A percentile compares a stretch with the other conserved stretches of the same genome.
These are phyloP conservation scores for Tragelaphus buxtoni DNA, from an alignment of 2,113 vertebrate genomes.

Conservation along the genomic window DNA sequence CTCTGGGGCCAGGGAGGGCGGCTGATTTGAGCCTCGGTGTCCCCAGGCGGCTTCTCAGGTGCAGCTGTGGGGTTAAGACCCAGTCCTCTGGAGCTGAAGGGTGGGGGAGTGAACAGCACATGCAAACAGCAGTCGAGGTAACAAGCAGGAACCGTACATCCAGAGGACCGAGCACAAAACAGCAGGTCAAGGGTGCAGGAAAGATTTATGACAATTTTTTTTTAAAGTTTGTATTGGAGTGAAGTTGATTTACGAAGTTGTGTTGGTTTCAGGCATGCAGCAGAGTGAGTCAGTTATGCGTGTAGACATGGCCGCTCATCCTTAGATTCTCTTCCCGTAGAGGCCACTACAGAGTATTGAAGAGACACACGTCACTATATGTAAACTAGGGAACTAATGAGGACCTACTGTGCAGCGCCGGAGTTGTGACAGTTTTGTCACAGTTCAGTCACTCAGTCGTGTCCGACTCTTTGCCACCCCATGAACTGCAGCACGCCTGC, in stretches of 20 bases:
- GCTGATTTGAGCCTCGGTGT: not conserved
- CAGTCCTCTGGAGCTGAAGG: not conserved
- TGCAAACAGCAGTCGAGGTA: rapidly evolving
- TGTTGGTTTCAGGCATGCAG: rapidly evolving
- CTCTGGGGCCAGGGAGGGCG: rapidly evolving
- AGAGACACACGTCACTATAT: not conserved
- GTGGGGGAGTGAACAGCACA: rapidly evolving
- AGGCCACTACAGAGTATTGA: not conserved
- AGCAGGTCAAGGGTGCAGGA: rapidly evolving
- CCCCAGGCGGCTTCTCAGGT: rapidly evolving
- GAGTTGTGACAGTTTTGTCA: not conserved
- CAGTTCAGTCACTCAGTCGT: not conserved
- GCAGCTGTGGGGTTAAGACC: not conserved
- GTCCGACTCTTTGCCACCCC: not conserved
- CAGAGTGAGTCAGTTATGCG: rapidly evolving
- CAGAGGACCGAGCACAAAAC: rapidly evolving
- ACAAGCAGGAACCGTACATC: rapidly evolving
- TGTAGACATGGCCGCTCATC: not conserved
- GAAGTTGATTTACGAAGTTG: rapidly evolving
- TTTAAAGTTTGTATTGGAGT: not conserved
- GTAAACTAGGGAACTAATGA: not conserved
- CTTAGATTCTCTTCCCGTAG: not conserved
- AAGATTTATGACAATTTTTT: not conserved
- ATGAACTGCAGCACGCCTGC: rapidly evolving
- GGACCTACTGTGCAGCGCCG: not conserved